Base-by-base conservation (phyloP, 2,113 vertebrate genomes). In the Vombatus ursinus region DNA sequence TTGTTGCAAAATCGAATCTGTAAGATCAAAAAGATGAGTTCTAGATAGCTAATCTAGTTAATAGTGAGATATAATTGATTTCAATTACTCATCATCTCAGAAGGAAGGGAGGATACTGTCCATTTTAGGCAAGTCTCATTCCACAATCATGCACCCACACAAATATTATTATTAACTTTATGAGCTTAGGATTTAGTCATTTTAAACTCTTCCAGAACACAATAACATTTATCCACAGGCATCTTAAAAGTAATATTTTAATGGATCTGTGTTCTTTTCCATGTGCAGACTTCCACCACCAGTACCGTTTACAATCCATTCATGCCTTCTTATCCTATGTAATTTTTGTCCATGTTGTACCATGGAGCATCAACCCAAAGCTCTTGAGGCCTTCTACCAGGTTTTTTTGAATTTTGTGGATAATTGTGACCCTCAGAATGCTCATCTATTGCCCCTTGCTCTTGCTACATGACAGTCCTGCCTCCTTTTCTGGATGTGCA, bases 11-110 rank as follows among this genome's bases (percentile, higher is more conserved):
- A 37, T 96, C 57, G 53, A 93, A 93, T 94, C 97, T 97, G 92
- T 96, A 97, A 90, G 52, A 95, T 48, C 57, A 93, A 84, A 92
- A 96, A 95, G n/a, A 53, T 96, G 96, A 96, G 97, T 98, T 98
- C 97, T 97, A 94, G 96, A 23, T 44, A 84, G 53, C 95, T 98
- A 98, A 97, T 97, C 96, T 90, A 94, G 94, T 96, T 97, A 97
- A 97, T 98, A 97, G 96, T 94, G 94, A 97, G 91, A 61, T 92
- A 92, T 97, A 98, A 97, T 95, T 96, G 96, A 97, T 97, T 84
- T 97, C 92, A 96, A 96, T 97, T 96, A 96, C 93, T 94, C 95
- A 93, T 96, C 95, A 89, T 95, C 94, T 96, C 96, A 93, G 96
- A 96, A 97, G 97, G 91, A 96, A 52, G 44, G 57, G 28, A 94